A percentile compares a stretch with the other conserved stretches of the same genome.
Conservation (phyloP, 2,113 vertebrate species). For the rabbit (Oryctolagus cuniculus) region DNA sequence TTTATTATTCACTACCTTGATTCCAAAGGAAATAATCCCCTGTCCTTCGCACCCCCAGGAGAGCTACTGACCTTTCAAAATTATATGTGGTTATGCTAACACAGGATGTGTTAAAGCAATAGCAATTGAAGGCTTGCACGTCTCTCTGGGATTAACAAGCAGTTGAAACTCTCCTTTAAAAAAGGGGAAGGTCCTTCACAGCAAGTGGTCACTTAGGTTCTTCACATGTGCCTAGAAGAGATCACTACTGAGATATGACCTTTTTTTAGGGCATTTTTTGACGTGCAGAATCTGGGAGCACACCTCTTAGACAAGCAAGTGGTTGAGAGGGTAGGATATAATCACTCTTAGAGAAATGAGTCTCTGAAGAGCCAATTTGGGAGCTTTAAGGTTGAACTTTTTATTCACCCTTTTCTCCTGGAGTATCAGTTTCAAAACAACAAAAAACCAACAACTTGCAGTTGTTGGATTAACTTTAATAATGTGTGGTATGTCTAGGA, state of each 20-base stretch:
- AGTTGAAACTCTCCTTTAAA: not conserved
- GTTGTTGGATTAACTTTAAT: not conserved
- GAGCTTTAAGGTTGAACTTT: not conserved
- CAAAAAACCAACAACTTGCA: not conserved
- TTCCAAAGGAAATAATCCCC: not conserved
- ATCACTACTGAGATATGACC: not conserved
- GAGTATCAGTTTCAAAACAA: conserved; percentile 37
- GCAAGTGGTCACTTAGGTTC: not conserved
- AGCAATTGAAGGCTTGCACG: not conserved
- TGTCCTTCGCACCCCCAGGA: not conserved
- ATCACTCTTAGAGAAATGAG: not conserved
- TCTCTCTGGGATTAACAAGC: conserved; percentile 45
- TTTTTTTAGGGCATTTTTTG: not conserved
- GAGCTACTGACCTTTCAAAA: conserved; percentile 43
- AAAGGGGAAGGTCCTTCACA: not conserved
- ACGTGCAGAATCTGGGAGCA: not conserved
- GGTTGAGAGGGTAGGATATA: not conserved
- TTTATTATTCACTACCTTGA: conserved; percentile 32
- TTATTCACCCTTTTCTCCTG: not conserved
- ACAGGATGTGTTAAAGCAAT: not conserved
- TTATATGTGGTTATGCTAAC: conserved; percentile 59
- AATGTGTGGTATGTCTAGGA: not conserved
- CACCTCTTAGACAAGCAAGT: conserved; percentile 7
- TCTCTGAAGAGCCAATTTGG: not conserved
- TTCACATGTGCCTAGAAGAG: not conserved